Conservation (phyloP, 2,797 vertebrate genomes). For the Periparus ater region DNA sequence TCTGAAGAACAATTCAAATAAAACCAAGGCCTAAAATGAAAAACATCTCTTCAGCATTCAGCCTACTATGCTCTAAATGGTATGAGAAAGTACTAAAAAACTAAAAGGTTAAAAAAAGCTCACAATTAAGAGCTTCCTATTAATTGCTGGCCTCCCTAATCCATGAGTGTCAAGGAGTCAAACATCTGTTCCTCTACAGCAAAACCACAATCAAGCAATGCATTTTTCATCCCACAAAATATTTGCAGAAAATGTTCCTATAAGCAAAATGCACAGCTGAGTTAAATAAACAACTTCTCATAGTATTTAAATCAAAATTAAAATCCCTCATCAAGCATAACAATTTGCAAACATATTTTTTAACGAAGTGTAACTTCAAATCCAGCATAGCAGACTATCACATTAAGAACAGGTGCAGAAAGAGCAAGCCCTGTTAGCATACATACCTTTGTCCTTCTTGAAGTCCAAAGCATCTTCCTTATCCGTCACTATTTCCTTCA, state of each 20-base stretch:
- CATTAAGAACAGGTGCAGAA: not conserved
- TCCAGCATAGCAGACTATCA: not conserved
- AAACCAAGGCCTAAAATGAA: not conserved
- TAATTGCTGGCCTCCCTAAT: not conserved
- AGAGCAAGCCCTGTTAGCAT: not conserved
- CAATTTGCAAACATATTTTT: not conserved
- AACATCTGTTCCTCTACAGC: not conserved
- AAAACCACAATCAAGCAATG: not conserved
- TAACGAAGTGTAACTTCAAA: not conserved
- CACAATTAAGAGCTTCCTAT: not conserved
- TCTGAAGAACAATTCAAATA: not conserved
- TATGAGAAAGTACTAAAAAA: not conserved
- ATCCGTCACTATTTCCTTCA: slow-evolving; percentile 87
- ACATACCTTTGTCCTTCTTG: slow-evolving; percentile 85
- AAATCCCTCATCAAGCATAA: not conserved
- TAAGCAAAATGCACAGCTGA: not conserved
- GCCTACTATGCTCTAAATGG: not conserved
- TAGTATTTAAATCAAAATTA: not conserved
- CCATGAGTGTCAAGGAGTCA: not conserved
- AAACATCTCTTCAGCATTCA: not conserved
- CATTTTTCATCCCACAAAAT: not conserved
- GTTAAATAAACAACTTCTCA: not conserved
- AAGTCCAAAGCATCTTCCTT: slow-evolving; percentile 87
- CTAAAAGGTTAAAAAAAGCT: not conserved
- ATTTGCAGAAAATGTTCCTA: not conserved